These are phyloP conservation scores for Limnephilus rhombicus DNA, from an alignment of 2,888 invertebrate species.

Conservation along the genomic window DNA sequence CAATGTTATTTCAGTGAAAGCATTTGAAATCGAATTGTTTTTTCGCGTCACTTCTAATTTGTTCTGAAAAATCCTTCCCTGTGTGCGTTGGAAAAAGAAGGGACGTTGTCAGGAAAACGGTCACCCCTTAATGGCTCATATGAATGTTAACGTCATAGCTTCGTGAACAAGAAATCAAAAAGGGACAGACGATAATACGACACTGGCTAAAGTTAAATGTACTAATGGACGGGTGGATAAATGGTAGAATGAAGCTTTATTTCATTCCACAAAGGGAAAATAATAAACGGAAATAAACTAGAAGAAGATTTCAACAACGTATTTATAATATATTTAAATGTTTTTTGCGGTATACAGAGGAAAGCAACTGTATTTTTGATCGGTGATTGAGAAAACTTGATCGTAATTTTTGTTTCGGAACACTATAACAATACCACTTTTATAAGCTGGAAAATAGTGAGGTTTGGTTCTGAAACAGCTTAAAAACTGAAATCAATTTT, in stretches of 20 bases:
- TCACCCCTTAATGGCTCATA: constrained; percentile 50
- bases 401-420: too few relatives aligned
- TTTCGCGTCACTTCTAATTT: background rate
- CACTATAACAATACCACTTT: too few relatives aligned
- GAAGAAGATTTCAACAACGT: background rate
- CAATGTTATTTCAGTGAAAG: background rate
- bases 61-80: background rate
- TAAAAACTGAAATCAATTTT: too few relatives aligned
- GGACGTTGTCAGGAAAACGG: constrained; percentile 35
- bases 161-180: constrained; percentile 64
- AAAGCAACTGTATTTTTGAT: background rate
- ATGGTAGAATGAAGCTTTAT: constrained; percentile 62
- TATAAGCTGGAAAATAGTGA: too few relatives aligned
- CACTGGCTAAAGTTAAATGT: constrained; percentile 59
- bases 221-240: constrained; percentile 63
- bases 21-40: background rate
- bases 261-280: background rate
- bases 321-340: background rate
- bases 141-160: constrained; percentile 59
- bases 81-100: constrained; percentile 16
- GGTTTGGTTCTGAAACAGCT: too few relatives aligned
- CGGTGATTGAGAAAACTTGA: too few relatives aligned
- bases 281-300: background rate
- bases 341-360: background rate
- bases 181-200: constrained; percentile 63